Base-by-base conservation (phyloP, 1,140 invertebrate species). In the Drosophila erecta region DNA sequence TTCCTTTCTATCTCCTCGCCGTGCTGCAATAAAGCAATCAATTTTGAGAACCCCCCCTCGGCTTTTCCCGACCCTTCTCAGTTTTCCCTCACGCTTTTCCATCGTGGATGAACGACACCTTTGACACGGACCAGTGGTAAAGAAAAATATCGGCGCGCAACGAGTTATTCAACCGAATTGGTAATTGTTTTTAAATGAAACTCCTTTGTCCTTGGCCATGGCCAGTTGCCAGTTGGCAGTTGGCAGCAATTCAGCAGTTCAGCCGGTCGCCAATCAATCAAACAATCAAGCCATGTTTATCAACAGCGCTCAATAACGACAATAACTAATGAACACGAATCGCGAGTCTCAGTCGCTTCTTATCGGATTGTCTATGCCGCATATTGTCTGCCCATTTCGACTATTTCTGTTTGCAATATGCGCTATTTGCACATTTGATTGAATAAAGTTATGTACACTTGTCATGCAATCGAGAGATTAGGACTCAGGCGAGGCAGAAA, bases 121-220 rank as follows among this genome's bases (percentile, higher is more conserved):
- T 84, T 89, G 84, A 79, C 84, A 70, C 49, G 71, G 73, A 40
- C 55, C 71, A 77, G 46, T 58, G 17, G 40, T n/a, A 65, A 59
- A 72, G 54, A 58, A 43, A 59, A 77, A 78, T 53, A 67, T 83
- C 49, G 35, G 57, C 44, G 54, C 33, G 24, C 56, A 46, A n/a
- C 46, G 76, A 72, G 74, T 56, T 61, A 57, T 66, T 79, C 66
- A 61, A 79, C 60, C 65, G 58, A 67, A 61, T 50, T 61, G 57
- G 71, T 84, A 87, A 89, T 87, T 87, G 84, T 83, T 79, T 89
- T 87, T 76, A 76, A 89, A 76, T 73, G 83, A 60, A 87, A 83
- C 71, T 76, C 84, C 69, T 62, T 62, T 72, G 44, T 53, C 76
- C 62, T 66, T 77, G 79, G 64, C 74, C 64, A 33, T 64, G 75